A percentile compares a stretch with the other conserved stretches of the same genome.
Evolutionary conservation across 2,888 invertebrate genomes (phyloP).

Genomic region (Alcis repandata): DNA sequence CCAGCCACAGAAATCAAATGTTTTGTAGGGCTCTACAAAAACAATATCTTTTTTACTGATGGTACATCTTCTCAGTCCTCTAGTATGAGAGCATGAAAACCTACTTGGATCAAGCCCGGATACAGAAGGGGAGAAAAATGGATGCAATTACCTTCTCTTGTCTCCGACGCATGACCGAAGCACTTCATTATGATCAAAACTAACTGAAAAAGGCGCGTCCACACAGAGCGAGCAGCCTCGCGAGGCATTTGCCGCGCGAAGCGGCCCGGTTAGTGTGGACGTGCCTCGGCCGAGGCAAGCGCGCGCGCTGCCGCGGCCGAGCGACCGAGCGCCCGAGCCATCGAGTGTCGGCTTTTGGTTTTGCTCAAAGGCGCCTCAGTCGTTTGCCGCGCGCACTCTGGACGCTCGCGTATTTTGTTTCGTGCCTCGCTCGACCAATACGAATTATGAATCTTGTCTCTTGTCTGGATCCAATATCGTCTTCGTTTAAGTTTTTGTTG

Average conservation of each 20-base stretch:
- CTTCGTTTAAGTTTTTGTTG: too few species aligned
- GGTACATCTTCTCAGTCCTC: too few species aligned
- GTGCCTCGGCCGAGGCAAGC: conserved; percentile 36
- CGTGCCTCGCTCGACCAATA: conserved; percentile 32
- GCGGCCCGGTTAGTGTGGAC: conserved; percentile 32
- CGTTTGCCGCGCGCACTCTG: conserved; percentile 44
- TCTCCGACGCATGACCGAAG: too few species aligned
- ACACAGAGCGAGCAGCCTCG: conserved; percentile 24
- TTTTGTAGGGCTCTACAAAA: conserved; percentile 63
- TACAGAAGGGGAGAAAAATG: too few species aligned
- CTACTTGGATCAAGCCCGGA: too few species aligned
- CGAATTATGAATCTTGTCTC: too few species aligned
- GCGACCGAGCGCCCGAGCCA: conserved; percentile 38
- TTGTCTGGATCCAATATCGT: too few species aligned
- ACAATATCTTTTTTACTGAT: too few species aligned
- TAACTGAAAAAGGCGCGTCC: conserved; percentile 17
- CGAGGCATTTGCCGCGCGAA: too few species aligned
- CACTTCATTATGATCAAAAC: too few species aligned
- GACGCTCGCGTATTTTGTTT: conserved; percentile 40
- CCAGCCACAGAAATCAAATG: conserved; percentile 77
- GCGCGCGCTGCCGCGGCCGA: conserved; percentile 34
- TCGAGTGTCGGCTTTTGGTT: conserved; percentile 41
- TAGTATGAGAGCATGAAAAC: too few species aligned
- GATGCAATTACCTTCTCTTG: too few species aligned
- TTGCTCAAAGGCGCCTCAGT: conserved; percentile 47